Evolutionary conservation across 2,113 vertebrate genomes (phyloP).

Genomic region (Abramis brama): DNA sequence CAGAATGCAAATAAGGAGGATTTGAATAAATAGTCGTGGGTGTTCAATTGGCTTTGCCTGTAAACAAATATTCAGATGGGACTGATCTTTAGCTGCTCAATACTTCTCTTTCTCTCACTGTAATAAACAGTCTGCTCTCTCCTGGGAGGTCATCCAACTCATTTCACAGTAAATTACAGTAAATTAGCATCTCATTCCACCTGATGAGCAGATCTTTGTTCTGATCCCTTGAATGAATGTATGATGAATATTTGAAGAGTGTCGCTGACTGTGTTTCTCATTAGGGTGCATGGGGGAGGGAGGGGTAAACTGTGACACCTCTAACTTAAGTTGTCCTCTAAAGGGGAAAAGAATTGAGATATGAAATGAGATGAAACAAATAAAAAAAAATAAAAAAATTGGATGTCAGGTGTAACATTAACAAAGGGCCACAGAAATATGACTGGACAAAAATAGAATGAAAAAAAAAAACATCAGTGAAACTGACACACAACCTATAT

Average conservation of each 20-base stretch:
- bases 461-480: neutral
- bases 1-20: constrained; percentile 7
- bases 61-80: constrained; percentile 44
- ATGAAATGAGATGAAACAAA: neutral
- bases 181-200: constrained; percentile 34
- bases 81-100: constrained; percentile 1
- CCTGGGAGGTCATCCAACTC: constrained; percentile 37
- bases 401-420: neutral
- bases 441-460: neutral
- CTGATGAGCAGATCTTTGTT: constrained; percentile 29
- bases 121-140: constrained; percentile 18
- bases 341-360: neutral
- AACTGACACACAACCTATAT: neutral
- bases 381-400: neutral
- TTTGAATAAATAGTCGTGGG: constrained; percentile 29
- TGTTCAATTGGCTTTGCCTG: constrained; percentile 29
- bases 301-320: neutral
- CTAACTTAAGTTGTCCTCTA: neutral
- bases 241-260: neutral
- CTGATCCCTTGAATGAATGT: constrained; percentile 2
- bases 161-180: constrained; percentile 49
- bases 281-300: neutral
- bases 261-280: neutral
- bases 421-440: neutral
- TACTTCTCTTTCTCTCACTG: constrained; percentile 5